Evolutionary conservation across 2,797 vertebrate genomes (phyloP).

Genomic region (Xyrichtys novacula): DNA sequence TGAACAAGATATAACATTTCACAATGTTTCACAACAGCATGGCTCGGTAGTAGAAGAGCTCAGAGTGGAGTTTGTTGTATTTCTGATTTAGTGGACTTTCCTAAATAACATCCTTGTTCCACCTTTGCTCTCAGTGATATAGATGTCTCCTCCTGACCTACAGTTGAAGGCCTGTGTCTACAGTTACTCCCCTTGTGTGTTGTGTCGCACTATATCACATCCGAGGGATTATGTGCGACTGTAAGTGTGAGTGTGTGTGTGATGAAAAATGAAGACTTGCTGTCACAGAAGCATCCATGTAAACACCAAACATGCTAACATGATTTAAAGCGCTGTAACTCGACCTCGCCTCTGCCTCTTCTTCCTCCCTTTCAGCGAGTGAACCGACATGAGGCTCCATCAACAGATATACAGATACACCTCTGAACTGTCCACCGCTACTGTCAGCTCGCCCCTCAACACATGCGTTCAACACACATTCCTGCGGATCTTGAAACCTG

Average conservation of each 20-base stretch:
- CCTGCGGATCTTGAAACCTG: constrained; percentile 45
- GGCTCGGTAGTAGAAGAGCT: too few species aligned
- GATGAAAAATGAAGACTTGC: constrained; percentile 41
- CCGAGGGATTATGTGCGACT: background rate
- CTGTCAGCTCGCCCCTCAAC: constrained; percentile 6
- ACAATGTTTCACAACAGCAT: too few species aligned
- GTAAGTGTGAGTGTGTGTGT: background rate
- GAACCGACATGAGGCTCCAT: constrained; percentile 23
- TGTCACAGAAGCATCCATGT: constrained; percentile 38
- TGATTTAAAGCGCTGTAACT: constrained; percentile 53
- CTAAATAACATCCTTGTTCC: background rate
- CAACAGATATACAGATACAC: constrained; percentile 17
- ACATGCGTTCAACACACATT: constrained; percentile 33
- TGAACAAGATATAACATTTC: too few species aligned
- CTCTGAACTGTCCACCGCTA: constrained; percentile 11
- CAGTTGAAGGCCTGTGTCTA: constrained; percentile 14
- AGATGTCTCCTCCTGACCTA: constrained; percentile 1
- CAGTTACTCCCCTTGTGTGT: constrained; percentile 4
- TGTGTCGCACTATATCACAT: constrained; percentile 5
- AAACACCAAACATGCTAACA: constrained; percentile 46
- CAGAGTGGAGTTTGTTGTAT: too few species aligned
- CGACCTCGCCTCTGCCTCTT: constrained; percentile 6
- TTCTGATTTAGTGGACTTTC: background rate
- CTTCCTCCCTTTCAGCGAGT: background rate
- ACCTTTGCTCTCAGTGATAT: background rate